phyloP scores from a whole-genome alignment of 2,113 vertebrate genomes.

The Semnornis frantzii region DNA sequence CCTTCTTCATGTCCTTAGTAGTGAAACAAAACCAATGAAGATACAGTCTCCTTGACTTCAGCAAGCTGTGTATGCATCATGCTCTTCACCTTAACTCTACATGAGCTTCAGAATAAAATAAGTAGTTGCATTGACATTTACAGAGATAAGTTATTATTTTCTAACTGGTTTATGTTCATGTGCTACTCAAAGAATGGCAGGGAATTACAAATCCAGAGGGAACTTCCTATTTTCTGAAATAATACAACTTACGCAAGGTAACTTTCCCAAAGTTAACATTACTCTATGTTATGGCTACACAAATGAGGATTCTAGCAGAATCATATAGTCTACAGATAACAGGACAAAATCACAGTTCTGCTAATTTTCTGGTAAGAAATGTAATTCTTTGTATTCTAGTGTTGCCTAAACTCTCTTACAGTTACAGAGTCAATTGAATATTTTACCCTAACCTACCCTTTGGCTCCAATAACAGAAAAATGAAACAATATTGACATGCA shows the following conservation, averaged over 20 bases:
- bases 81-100: not conserved
- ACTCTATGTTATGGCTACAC: not conserved
- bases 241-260: not conserved
- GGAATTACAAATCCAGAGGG: not conserved
- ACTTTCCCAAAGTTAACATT: not conserved
- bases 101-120: not conserved
- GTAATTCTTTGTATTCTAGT: not conserved
- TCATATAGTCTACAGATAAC: not conserved
- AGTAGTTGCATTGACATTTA: not conserved
- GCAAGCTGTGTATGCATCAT: not conserved
- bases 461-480: constrained; percentile 26
- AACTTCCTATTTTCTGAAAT: not conserved
- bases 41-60: not conserved
- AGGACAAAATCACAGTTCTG: not conserved
- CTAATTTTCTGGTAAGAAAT: not conserved
- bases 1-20: not conserved
- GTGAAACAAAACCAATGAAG: not conserved
- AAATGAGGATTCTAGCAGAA: not conserved
- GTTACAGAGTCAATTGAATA: constrained; percentile 17
- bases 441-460: constrained; percentile 10
- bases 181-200: not conserved
- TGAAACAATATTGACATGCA: constrained; percentile 7
- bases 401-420: not conserved
- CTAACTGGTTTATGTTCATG: not conserved
- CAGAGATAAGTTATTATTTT: not conserved